These are phyloP conservation scores for Crax fasciolata DNA, from an alignment of 2,797 vertebrate species.

Conservation along the genomic window DNA sequence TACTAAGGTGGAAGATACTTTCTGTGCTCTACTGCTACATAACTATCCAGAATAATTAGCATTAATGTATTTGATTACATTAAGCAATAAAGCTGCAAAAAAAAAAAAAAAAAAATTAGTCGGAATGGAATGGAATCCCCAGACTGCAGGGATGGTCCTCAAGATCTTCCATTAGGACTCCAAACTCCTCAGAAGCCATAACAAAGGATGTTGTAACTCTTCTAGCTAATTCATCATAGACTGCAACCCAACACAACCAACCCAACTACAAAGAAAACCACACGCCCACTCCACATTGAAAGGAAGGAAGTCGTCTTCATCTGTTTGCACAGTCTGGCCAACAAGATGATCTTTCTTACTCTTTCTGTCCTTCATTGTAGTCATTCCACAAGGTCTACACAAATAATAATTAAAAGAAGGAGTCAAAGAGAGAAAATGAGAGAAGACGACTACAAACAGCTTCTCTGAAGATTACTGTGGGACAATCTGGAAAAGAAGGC, in stretches of 20 bases:
- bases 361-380: fast-evolving
- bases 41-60: neutral
- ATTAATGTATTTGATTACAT: neutral
- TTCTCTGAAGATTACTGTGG: neutral
- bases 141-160: neutral
- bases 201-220: fast-evolving
- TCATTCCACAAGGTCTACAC: neutral
- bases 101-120: neutral
- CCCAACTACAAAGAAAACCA: no score
- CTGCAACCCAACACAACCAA: no score
- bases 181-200: neutral
- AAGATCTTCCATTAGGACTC: no score
- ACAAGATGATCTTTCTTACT: fast-evolving
- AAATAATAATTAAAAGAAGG: neutral
- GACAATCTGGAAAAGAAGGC: neutral
- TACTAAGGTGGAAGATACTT: fast-evolving
- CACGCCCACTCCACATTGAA: neutral
- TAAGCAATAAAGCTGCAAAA: neutral
- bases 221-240: neutral
- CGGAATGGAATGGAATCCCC: neutral
- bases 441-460: neutral
- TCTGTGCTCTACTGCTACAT: neutral
- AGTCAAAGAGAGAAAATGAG: neutral
- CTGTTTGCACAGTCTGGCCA: neutral
- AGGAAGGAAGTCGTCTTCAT: neutral